Conservation (phyloP, 2,113 vertebrate species). For the Tachysurus vachellii region DNA sequence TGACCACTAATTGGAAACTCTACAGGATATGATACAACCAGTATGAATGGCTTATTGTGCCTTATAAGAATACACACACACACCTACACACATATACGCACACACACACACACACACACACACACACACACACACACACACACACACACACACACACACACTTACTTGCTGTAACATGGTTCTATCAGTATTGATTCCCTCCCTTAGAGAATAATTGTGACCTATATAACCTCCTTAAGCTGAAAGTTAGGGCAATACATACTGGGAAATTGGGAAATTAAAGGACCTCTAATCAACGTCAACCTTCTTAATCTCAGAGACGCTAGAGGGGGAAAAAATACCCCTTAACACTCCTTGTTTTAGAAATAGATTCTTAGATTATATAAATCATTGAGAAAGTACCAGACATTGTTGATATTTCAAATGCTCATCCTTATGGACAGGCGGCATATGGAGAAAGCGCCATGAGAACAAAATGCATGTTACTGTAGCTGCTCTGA, state of each 20-base stretch:
- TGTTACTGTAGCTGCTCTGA: slow-evolving; percentile 17
- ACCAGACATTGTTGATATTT: background rate
- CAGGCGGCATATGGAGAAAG: background rate
- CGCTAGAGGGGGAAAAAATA: background rate
- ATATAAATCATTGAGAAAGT: background rate
- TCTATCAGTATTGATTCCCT: background rate
- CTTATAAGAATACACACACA: slow-evolving; percentile 43
- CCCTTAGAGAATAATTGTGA: slow-evolving; percentile 10
- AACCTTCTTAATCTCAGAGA: background rate
- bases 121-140: background rate
- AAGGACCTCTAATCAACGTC: background rate
- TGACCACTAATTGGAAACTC: slow-evolving; percentile 41
- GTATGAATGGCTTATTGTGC: slow-evolving; percentile 54
- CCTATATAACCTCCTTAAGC: background rate
- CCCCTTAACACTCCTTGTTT: background rate
- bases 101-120: background rate
- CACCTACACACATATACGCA: slow-evolving; percentile 13
- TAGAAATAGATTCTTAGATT: background rate
- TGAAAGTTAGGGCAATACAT: slow-evolving; percentile 12
- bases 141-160: background rate
- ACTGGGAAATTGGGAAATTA: slow-evolving; percentile 14
- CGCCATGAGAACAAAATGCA: background rate
- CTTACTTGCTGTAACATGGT: background rate
- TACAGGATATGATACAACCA: slow-evolving; percentile 49
- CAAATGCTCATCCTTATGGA: background rate